Evolutionary conservation across 2,113 vertebrate species (phyloP).

Genomic region (Chascanopsetta lugubris): DNA sequence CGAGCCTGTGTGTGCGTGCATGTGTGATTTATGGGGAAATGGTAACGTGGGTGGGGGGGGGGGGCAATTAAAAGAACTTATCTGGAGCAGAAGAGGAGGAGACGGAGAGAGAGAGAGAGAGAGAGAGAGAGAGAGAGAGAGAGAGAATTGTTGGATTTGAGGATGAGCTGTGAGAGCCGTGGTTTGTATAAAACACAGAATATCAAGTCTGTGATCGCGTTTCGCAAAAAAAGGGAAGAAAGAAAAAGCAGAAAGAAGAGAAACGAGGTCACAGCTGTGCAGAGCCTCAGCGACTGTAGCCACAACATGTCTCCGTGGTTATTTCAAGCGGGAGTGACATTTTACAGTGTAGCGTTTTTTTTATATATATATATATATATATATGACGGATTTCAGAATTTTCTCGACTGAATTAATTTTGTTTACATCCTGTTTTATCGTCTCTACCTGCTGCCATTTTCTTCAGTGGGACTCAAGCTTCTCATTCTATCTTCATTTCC

Average conservation of each 20-base stretch:
- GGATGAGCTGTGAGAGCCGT: too few relatives aligned
- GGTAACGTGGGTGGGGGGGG: not conserved
- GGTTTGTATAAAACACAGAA: conserved; percentile 12
- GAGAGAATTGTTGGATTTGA: not conserved
- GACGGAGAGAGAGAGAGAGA: not conserved
- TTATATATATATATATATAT: not conserved
- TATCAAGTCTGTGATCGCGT: too few relatives aligned
- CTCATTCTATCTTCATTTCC: too few relatives aligned
- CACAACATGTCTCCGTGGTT: not conserved
- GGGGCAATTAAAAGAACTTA: conserved; percentile 23
- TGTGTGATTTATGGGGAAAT: conserved; percentile 1
- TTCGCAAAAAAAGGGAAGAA: not conserved
- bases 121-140: not conserved
- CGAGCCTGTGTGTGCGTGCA: conserved; percentile 1
- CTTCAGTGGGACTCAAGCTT: too few relatives aligned
- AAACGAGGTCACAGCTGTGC: conserved; percentile 1
- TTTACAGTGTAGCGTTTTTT: not conserved
- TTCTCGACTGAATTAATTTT: too few relatives aligned
- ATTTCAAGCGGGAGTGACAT: not conserved
- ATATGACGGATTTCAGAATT: not conserved
- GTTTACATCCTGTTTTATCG: not conserved
- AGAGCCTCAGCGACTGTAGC: not conserved
- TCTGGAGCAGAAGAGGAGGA: conserved; percentile 32
- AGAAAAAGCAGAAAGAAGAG: not conserved
- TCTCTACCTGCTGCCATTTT: too few relatives aligned